phyloP scores from a whole-genome alignment of 2,888 invertebrate genomes.

The Folsomia manolachei region DNA sequence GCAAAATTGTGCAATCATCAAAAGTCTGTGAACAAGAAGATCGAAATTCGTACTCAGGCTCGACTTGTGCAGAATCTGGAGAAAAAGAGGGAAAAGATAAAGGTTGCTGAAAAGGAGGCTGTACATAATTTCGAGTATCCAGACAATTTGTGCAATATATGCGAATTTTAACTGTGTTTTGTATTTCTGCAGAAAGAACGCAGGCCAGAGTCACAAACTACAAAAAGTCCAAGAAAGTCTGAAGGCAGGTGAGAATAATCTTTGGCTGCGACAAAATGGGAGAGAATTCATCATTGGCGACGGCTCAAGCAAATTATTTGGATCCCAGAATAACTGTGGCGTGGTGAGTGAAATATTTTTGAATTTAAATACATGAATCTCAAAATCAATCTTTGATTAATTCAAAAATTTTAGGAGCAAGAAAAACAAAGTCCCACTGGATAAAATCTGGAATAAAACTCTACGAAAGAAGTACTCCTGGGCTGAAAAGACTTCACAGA shows the following conservation, averaged over 20 bases:
- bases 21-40: background rate
- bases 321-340: slow-evolving; percentile 9
- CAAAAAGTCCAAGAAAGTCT: no score
- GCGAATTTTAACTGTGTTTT: no score
- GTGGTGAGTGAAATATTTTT: background rate
- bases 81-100: background rate
- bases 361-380: background rate
- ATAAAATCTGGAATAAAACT: background rate
- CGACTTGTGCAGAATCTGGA: background rate
- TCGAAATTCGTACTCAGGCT: background rate
- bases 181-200: no score
- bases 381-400: background rate
- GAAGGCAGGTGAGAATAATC: no score
- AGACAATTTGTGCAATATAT: no score
- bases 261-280: no score
- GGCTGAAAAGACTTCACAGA: background rate
- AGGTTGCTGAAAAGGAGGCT: no score
- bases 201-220: no score
- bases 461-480: background rate
- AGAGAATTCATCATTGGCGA: no score
- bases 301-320: background rate
- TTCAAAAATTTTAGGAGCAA: slow-evolving; percentile 1
- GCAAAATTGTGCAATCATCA: slow-evolving; percentile 11
- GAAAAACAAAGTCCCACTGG: background rate
- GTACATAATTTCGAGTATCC: no score